phyloP scores from a whole-genome alignment of 1,140 invertebrate species.

The Drosophila mauritiana region DNA sequence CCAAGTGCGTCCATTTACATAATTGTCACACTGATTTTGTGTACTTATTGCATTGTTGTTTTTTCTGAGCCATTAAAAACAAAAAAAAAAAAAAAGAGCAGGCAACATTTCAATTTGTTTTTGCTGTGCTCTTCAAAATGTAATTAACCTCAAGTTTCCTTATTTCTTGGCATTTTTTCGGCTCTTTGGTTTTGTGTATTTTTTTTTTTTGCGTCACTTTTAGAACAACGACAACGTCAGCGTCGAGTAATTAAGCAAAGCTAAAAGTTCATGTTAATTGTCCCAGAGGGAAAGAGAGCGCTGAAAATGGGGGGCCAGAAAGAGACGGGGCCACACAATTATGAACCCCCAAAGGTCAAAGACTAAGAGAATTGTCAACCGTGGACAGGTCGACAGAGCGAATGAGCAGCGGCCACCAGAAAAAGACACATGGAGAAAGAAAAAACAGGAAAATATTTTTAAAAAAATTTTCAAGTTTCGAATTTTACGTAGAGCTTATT shows the following conservation, averaged over 20 bases:
- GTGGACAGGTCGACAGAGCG: slow-evolving; percentile 47
- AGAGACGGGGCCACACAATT: slow-evolving; percentile 38
- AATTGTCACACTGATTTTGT: slow-evolving; percentile 77
- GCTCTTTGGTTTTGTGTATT: slow-evolving; percentile 28
- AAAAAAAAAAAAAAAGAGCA: slow-evolving; percentile 5
- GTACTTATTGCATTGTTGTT: slow-evolving; percentile 22
- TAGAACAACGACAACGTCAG: slow-evolving; percentile 65
- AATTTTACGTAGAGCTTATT: no score
- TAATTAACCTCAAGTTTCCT: slow-evolving; percentile 70
- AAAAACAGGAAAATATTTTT: neutral
- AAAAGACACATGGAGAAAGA: neutral
- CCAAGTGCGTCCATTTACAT: slow-evolving; percentile 79
- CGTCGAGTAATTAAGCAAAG: slow-evolving; percentile 80
- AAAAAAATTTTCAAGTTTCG: neutral
- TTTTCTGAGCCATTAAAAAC: slow-evolving; percentile 59
- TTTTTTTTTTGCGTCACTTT: slow-evolving; percentile 71
- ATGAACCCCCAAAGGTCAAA: slow-evolving; percentile 69
- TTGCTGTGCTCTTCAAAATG: slow-evolving; percentile 72
- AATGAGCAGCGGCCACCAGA: slow-evolving; percentile 3
- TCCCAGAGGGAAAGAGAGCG: slow-evolving; percentile 44
- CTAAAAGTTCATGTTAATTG: slow-evolving; percentile 83
- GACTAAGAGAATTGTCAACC: slow-evolving; percentile 81
- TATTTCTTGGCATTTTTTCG: slow-evolving; percentile 36
- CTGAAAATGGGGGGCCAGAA: neutral
- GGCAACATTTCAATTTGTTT: slow-evolving; percentile 72